phyloP scores from a whole-genome alignment of 2,797 vertebrate species.

The Rallus crepitans region DNA sequence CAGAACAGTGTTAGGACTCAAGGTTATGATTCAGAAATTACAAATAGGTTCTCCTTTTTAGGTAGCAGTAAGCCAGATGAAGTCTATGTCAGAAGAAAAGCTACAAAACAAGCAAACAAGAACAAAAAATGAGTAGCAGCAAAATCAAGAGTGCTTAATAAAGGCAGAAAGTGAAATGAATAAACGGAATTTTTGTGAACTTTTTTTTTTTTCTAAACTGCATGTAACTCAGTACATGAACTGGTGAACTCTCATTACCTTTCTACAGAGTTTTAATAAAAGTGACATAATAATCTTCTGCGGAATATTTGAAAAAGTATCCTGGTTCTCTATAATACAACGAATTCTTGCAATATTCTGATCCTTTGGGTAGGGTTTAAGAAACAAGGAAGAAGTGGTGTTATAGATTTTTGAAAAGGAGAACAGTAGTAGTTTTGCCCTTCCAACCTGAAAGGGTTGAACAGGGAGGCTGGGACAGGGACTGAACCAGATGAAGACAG shows the following conservation, averaged over 20 bases:
- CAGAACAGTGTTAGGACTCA: constrained; percentile 14
- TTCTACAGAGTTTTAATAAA: background rate
- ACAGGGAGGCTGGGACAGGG: background rate
- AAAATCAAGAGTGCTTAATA: background rate
- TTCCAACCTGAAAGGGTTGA: background rate
- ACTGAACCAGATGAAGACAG: background rate
- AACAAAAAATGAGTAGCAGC: background rate
- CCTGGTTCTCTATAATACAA: background rate
- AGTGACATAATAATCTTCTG: background rate
- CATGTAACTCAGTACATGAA: background rate
- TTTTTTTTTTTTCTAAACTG: background rate
- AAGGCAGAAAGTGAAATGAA: background rate
- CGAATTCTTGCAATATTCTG: background rate
- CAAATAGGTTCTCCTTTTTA: background rate
- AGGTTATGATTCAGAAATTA: constrained; percentile 26
- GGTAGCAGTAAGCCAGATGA: background rate
- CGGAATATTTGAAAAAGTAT: background rate
- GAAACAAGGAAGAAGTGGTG: background rate
- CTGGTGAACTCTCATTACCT: background rate
- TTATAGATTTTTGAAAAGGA: background rate
- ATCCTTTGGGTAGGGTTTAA: background rate
- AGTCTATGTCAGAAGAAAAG: background rate
- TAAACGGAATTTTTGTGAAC: background rate
- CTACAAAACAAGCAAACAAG: background rate
- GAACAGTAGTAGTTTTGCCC: background rate